phyloP scores from a whole-genome alignment of 2,888 invertebrate genomes.

The Cylindroiulus punctatus region DNA sequence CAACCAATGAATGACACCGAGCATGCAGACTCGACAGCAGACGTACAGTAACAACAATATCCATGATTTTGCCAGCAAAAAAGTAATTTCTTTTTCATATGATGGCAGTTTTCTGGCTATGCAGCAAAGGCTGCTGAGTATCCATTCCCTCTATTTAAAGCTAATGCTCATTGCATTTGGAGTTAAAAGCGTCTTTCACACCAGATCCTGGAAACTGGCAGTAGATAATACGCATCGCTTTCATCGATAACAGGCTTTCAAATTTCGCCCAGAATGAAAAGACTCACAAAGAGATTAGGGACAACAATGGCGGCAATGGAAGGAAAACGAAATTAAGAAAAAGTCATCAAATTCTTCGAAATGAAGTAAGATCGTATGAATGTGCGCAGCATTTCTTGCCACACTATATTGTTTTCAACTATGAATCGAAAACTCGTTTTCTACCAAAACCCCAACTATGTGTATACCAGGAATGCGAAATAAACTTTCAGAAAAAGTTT shows the following conservation, averaged over 20 bases:
- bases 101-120: neutral
- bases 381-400: no score
- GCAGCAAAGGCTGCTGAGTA: neutral
- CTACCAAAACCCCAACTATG: no score
- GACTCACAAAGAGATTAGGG: neutral
- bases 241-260: conserved; percentile 9
- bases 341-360: neutral
- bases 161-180: conserved; percentile 18
- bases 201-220: neutral
- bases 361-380: no score
- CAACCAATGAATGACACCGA: neutral
- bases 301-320: neutral
- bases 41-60: neutral
- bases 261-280: neutral
- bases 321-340: neutral
- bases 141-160: conserved; percentile 4
- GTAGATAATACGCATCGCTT: conserved; percentile 2
- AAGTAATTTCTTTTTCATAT: conserved; percentile 8
- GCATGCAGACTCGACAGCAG: neutral
- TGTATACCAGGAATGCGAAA: no score
- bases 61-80: neutral
- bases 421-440: no score
- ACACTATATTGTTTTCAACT: no score
- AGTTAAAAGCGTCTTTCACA: neutral
- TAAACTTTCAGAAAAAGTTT: no score